A percentile compares a stretch with the other conserved stretches of the same genome.
Conservation (phyloP, 2,888 invertebrate species). For the Ichneumoninae sp. region DNA sequence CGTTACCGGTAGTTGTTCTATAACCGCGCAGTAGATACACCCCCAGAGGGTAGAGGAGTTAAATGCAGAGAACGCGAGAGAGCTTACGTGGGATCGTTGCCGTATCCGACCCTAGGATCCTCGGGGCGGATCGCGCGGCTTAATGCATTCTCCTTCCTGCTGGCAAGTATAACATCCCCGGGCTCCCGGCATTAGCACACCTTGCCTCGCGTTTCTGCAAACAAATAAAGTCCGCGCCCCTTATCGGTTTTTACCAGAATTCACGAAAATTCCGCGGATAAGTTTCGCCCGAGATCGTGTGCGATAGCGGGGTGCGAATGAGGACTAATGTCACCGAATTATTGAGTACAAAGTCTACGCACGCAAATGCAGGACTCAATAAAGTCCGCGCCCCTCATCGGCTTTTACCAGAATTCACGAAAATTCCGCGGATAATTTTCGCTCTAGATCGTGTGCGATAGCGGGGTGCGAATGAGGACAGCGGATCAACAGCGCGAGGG, state of each 20-base stretch:
- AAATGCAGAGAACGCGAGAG: constrained; percentile 30
- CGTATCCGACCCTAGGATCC: constrained; percentile 4
- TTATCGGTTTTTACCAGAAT: neutral
- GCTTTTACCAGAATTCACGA: neutral
- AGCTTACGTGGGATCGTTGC: constrained; percentile 44
- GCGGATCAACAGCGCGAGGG: neutral
- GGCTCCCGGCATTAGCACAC: neutral
- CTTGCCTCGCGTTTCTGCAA: neutral
- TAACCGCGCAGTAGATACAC: constrained; percentile 30
- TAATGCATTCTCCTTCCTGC: constrained; percentile 47
- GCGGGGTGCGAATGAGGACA: neutral
- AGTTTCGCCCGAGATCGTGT: constrained; percentile 14
- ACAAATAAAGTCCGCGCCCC: neutral
- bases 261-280: neutral
- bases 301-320: neutral
- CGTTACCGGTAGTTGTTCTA: constrained; percentile 20
- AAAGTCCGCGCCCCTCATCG: neutral
- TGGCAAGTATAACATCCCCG: constrained; percentile 23
- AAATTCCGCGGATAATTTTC: constrained; percentile 10
- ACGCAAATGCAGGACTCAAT: no score
- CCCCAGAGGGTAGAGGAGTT: constrained; percentile 4
- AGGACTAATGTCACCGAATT: no score
- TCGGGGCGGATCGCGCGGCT: constrained; percentile 10
- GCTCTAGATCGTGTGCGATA: neutral
- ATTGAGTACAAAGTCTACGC: no score